phyloP scores from a whole-genome alignment of 2,797 vertebrate genomes.

The Sylvia borin region DNA sequence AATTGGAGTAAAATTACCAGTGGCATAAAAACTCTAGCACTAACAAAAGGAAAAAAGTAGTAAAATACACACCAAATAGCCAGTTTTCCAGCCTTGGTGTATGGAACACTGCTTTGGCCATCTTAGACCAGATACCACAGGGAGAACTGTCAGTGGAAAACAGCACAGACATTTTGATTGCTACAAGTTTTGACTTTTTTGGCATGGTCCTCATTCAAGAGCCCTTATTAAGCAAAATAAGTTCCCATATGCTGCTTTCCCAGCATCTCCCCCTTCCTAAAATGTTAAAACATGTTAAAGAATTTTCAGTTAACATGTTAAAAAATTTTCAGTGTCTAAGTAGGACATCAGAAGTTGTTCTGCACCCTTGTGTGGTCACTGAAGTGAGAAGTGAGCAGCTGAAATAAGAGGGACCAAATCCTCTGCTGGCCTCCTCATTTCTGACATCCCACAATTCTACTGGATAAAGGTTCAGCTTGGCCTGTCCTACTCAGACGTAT shows the following conservation, averaged over 20 bases:
- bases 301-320: no score
- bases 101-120: background rate
- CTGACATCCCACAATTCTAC: background rate
- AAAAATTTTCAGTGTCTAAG: background rate
- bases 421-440: background rate
- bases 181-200: background rate
- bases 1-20: background rate
- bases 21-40: background rate
- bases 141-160: background rate
- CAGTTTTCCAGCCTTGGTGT: background rate
- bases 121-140: background rate
- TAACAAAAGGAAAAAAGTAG: background rate
- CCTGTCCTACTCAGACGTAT: background rate
- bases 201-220: background rate
- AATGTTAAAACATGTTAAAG: background rate
- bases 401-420: background rate
- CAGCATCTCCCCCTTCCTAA: background rate
- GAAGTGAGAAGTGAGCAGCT: background rate
- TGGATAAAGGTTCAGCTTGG: background rate
- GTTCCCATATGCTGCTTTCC: background rate
- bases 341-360: background rate
- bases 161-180: background rate
- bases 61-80: background rate
- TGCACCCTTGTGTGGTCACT: background rate
- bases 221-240: background rate